Base-by-base conservation (phyloP, 2,888 invertebrate genomes). In the Nymphalis polychloros region DNA sequence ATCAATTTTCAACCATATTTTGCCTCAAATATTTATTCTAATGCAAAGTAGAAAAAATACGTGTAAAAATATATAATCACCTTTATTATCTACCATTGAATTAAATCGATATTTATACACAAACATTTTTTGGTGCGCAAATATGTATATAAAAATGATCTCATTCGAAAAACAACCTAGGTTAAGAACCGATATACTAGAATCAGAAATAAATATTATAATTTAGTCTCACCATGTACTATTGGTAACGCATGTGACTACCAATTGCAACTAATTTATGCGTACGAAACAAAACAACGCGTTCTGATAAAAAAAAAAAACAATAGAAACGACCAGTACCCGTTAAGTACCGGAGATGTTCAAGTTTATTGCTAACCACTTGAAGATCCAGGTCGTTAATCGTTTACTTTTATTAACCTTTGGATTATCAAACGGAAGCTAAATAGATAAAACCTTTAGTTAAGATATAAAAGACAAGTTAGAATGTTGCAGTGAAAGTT, bases 381-480 rank as follows among this genome's bases (percentile, higher is more conserved):
- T 64, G 61, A 70, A 68, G 69, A 77, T 77, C 72, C 73, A 73
- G 73, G 75, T 48, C 67, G 59, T 63, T 65, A 73, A 72, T 70
- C 67, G 73, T 71, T 73, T 71, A 72, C 67, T 70, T 75, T 73
- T 71, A 81, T 82, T 81, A 78, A 80, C 80, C 78, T 79, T 76
- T 71, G 75, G 74, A 79, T 83, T 81, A 85, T 81, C 81, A 73
- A 79, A 79, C 83, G 84, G 85, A 86, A 84, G 82, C 75, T 19
- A 57, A 41, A 57, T 41, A 73, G 73, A 74, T 76, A 74, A 71
- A 64, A 67, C 70, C 62, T 74, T 75, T 70, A 57, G 41, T n/a
- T 41, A 73, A 72, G 70, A 70, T 82, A 83, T 85, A 86, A 79
- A 85, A 80, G 73, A 76, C 74, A 79, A 71, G 64, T 66, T 63